Evolutionary conservation across 2,888 invertebrate genomes (phyloP), one percentile per base, ranked within the genome.

Genomic region (Agonopterix subpropinquella): DNA sequence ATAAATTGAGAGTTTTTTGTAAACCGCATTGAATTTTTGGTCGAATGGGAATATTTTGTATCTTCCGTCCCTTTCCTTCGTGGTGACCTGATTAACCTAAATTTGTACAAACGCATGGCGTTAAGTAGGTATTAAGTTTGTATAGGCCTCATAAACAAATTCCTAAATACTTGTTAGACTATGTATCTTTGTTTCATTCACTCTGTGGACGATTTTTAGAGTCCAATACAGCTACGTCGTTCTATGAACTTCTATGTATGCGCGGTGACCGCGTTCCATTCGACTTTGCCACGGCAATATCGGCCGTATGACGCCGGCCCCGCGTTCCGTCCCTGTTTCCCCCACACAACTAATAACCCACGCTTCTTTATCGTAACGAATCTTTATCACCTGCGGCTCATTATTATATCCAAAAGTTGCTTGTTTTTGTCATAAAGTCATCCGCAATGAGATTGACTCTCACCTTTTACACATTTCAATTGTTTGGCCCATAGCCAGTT

Each of bases 341-440:
- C 77, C 72, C 77, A 67, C 71, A 66, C 64, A 71, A 71, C 68
- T 77, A 80, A 81, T 80, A 84, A 79, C 79, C 80, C 84, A 81
- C 83, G 82, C 81, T 79, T 77, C 76, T 80, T 78, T 77, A 82
- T 80, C 79, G 80, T 75, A 70, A 73, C 73, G 70, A 73, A 78
- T 79, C 71, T 76, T 81, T 80, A 80, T 82, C 84, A 82, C 83
- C 82, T 81, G 83, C 80, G 73, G 65, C 66, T 73, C 73, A 73
- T 73, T n/a, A 28, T 28, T 81, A 75, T 73, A 69, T 73, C 68
- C 62, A 62, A 62, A 42, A 42, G 42, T 8, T 8, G 10, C 42
- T 11, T 8, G 11, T 13, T 42, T 42, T 70, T 67, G 62, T 54
- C 61, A 61, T 58, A 64, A 65, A 68, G 67, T 67, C 50, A 56